These are phyloP conservation scores for Ormyrus rosae DNA, from an alignment of 2,888 invertebrate genomes.

Conservation along the genomic window DNA sequence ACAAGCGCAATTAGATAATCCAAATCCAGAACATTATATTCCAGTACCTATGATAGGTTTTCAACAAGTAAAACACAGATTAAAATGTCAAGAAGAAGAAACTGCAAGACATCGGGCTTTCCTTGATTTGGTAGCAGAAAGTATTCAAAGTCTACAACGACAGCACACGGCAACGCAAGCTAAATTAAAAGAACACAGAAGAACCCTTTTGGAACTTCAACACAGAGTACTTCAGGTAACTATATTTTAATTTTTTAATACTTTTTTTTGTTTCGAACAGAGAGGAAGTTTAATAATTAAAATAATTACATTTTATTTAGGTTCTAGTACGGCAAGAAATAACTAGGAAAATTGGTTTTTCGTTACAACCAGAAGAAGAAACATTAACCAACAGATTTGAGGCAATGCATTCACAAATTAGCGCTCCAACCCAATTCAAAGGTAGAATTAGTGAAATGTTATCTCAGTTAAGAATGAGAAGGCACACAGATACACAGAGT, in stretches of 20 bases:
- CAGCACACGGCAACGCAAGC: conserved; percentile 89
- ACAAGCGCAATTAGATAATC: conserved; percentile 97
- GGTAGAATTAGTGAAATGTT: conserved; percentile 93
- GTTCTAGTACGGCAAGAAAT: conserved; percentile 92
- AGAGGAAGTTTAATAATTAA: not conserved
- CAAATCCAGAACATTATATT: conserved; percentile 91
- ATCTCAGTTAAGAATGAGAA: conserved; percentile 89
- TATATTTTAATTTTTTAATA: conserved; percentile 5
- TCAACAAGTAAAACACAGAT: conserved; percentile 86
- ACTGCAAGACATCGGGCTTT: conserved; percentile 89
- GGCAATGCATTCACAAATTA: conserved; percentile 89
- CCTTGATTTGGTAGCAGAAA: conserved; percentile 86
- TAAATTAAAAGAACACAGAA: conserved; percentile 87
- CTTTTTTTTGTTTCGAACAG: not conserved
- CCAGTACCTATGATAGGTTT: conserved; percentile 97
- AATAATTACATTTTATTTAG: conserved; percentile 74
- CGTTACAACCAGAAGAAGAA: conserved; percentile 94
- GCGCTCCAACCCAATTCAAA: conserved; percentile 95
- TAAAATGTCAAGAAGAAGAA: conserved; percentile 90
- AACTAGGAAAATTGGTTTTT: conserved; percentile 90
- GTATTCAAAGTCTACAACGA: conserved; percentile 86
- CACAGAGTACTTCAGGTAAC: conserved; percentile 89
- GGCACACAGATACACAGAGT: conserved; percentile 78
- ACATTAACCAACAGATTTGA: conserved; percentile 91
- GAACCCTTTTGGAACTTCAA: conserved; percentile 87